These are phyloP conservation scores for Onychostruthus taczanowskii DNA, from an alignment of 2,113 vertebrate species.

Conservation along the genomic window DNA sequence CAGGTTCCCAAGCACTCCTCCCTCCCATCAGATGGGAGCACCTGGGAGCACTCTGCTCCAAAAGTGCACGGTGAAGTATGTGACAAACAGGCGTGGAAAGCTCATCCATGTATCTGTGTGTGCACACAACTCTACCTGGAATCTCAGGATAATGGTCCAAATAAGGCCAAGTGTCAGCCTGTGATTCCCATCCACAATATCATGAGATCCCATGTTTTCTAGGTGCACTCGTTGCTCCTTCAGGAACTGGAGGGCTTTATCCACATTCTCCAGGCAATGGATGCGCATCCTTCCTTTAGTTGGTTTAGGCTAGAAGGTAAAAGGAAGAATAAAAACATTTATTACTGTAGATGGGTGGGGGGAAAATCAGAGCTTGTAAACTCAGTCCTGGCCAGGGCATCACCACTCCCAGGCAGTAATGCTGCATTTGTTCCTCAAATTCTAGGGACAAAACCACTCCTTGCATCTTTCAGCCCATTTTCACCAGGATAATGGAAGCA, in stretches of 20 bases:
- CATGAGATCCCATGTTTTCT: slow-evolving; percentile 97
- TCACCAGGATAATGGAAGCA: not conserved
- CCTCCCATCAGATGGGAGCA: not conserved
- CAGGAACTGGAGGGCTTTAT: slow-evolving; percentile 96
- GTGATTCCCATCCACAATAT: slow-evolving; percentile 97
- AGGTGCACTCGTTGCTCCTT: slow-evolving; percentile 96
- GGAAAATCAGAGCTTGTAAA: not conserved
- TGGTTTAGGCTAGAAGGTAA: slow-evolving; percentile 84
- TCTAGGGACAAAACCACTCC: fast-evolving
- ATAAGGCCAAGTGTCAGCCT: slow-evolving; percentile 93
- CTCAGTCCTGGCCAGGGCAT: not conserved
- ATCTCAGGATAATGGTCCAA: slow-evolving; percentile 97
- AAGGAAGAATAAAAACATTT: not conserved
- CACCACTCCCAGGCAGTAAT: not conserved
- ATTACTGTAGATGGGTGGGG: not conserved
- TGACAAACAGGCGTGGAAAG: not conserved
- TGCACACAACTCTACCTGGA: slow-evolving; percentile 80
- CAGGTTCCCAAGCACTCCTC: not conserved
- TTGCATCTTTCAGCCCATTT: not conserved
- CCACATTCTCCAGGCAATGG: slow-evolving; percentile 96
- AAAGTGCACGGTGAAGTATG: not conserved
- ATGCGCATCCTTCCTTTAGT: slow-evolving; percentile 97
- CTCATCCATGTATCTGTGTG: fast-evolving
- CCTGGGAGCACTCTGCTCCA: not conserved
- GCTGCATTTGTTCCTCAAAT: not conserved